Conservation (phyloP, 2,797 vertebrate species). For the Morelia viridis region DNA sequence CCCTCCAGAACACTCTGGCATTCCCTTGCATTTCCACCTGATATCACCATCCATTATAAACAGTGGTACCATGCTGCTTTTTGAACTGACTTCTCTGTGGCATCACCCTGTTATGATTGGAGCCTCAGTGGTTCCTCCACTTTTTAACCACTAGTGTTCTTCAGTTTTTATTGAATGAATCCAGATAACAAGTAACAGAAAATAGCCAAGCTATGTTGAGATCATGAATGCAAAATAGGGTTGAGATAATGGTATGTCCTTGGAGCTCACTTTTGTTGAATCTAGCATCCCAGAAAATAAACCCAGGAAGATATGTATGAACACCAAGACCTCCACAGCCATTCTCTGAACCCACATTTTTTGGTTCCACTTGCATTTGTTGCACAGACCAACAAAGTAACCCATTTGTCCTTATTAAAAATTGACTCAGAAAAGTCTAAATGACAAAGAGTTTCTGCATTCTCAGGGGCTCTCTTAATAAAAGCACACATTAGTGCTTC, state of each 20-base stretch:
- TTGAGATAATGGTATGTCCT: neutral
- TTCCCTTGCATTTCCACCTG: neutral
- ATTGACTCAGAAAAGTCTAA: neutral
- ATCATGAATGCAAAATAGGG: neutral
- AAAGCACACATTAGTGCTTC: neutral
- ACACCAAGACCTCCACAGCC: neutral
- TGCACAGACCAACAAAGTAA: neutral
- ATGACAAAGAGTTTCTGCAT: neutral
- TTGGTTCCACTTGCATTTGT: neutral
- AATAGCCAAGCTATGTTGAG: neutral
- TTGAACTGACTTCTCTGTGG: neutral
- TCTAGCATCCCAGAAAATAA: neutral
- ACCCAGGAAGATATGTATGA: neutral
- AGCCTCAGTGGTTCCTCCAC: neutral
- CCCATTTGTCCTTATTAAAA: neutral
- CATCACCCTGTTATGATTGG: neutral
- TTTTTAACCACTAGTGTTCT: neutral
- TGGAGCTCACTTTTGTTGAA: neutral
- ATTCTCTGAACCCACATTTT: neutral
- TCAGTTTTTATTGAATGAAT: neutral
- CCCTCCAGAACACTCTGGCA: neutral
- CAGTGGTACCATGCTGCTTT: neutral
- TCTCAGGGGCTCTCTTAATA: neutral
- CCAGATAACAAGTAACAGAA: neutral
- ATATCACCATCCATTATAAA: neutral